Evolutionary conservation across 2,797 vertebrate genomes (phyloP).

Genomic region (Liparis tanakae): DNA sequence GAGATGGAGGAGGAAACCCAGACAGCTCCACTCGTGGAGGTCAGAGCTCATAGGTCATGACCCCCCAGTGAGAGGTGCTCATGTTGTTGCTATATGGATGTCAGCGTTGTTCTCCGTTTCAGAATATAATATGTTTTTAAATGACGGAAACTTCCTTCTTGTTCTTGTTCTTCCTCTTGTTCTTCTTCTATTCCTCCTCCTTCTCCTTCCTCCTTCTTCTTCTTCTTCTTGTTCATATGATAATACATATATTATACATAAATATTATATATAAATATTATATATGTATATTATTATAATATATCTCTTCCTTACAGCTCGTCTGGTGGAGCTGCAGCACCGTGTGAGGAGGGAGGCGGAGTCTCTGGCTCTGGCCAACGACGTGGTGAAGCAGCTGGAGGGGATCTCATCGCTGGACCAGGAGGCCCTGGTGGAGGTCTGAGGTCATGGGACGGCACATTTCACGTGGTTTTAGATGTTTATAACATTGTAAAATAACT

Average conservation of each 20-base stretch:
- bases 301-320: conserved; percentile 13
- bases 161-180: no score
- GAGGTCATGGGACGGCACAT: no score
- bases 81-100: not conserved
- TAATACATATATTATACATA: no score
- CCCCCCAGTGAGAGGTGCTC: not conserved
- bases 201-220: no score
- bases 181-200: not conserved
- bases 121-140: not conserved
- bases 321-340: conserved; percentile 86
- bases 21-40: conserved; percentile 60
- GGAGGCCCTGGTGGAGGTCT: conserved; percentile 87
- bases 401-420: conserved; percentile 85
- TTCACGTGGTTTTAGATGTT: no score
- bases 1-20: conserved; percentile 35
- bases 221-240: no score
- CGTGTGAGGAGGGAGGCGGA: conserved; percentile 87
- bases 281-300: no score
- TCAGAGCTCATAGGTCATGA: conserved; percentile 44
- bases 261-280: no score
- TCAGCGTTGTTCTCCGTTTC: not conserved
- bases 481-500: not conserved
- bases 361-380: conserved; percentile 86
- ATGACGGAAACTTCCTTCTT: not conserved
- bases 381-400: conserved; percentile 89